These are phyloP conservation scores for Petrocephalus zakoni DNA, from an alignment of 2,113 vertebrate species.

Conservation along the genomic window DNA sequence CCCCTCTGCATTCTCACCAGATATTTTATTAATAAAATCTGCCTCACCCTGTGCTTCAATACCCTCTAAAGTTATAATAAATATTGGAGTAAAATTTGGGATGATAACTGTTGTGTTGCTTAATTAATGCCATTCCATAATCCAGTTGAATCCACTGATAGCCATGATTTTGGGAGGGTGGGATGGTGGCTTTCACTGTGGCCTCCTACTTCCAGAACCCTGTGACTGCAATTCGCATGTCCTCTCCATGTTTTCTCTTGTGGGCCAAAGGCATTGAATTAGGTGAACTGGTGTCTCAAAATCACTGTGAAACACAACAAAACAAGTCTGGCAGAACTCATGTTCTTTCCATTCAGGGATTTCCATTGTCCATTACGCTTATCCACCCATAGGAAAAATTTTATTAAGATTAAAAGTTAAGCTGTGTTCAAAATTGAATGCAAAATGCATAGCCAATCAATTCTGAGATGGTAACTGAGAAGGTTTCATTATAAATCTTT, in stretches of 20 bases:
- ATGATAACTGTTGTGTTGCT: neutral
- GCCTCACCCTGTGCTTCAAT: neutral
- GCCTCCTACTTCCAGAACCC: neutral
- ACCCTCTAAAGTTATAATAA: neutral
- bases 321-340: neutral
- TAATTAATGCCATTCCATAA: neutral
- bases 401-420: neutral
- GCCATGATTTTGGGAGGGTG: neutral
- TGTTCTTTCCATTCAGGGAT: neutral
- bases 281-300: neutral
- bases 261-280: neutral
- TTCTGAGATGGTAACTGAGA: neutral
- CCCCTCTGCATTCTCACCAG: neutral
- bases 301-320: neutral
- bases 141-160: neutral
- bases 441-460: neutral
- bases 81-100: neutral
- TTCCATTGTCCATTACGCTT: neutral
- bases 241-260: neutral
- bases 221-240: neutral
- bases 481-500: neutral
- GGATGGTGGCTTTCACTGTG: neutral
- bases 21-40: neutral
- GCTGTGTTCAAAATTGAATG: neutral
- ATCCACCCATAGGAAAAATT: neutral